A percentile compares a stretch with the other conserved stretches of the same genome.
phyloP scores from a whole-genome alignment of 1,140 invertebrate species.

The Apis dorsata region DNA sequence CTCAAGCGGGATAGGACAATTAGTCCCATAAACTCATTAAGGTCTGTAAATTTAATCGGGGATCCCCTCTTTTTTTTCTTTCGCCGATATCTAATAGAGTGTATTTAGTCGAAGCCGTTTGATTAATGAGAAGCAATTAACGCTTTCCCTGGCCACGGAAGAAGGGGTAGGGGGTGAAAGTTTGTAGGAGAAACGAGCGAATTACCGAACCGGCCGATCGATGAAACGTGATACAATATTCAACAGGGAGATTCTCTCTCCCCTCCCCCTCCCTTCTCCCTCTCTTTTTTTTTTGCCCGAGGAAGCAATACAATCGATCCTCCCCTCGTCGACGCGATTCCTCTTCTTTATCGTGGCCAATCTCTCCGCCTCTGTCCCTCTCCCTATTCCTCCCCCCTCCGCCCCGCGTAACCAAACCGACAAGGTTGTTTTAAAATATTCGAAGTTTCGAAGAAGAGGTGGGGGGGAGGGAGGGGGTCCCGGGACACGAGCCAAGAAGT shows the following conservation, averaged over 20 bases:
- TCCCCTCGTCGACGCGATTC: slow-evolving; percentile 1
- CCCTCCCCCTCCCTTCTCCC: not conserved
- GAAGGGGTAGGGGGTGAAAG: too few species aligned
- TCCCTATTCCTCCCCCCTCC: not conserved
- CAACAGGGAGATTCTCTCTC: slow-evolving; percentile 7
- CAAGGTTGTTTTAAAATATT: slow-evolving; percentile 63
- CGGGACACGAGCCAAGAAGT: slow-evolving; percentile 37
- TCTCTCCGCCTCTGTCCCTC: not conserved
- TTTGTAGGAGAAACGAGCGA: not conserved
- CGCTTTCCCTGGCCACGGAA: slow-evolving; percentile 1
- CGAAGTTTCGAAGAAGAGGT: slow-evolving; percentile 36
- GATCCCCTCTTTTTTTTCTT: not conserved
- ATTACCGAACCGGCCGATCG: slow-evolving; percentile 24
- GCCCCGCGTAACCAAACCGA: slow-evolving; percentile 32
- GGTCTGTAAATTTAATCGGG: slow-evolving; percentile 38
- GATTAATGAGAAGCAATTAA: slow-evolving; percentile 48
- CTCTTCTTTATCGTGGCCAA: slow-evolving; percentile 9
- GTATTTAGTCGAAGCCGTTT: slow-evolving; percentile 44
- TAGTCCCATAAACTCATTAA: slow-evolving; percentile 44
- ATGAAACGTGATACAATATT: slow-evolving; percentile 35
- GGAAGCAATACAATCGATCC: slow-evolving; percentile 26
- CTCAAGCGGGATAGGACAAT: slow-evolving; percentile 6
- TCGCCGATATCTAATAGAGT: slow-evolving; percentile 28
- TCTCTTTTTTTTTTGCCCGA: not conserved
- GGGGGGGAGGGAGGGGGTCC: not conserved